Evolutionary conservation across 30 jellyfish, hydroid and myxozoan genomes (phyloP).

Genomic region (Aurelia coerulea): DNA sequence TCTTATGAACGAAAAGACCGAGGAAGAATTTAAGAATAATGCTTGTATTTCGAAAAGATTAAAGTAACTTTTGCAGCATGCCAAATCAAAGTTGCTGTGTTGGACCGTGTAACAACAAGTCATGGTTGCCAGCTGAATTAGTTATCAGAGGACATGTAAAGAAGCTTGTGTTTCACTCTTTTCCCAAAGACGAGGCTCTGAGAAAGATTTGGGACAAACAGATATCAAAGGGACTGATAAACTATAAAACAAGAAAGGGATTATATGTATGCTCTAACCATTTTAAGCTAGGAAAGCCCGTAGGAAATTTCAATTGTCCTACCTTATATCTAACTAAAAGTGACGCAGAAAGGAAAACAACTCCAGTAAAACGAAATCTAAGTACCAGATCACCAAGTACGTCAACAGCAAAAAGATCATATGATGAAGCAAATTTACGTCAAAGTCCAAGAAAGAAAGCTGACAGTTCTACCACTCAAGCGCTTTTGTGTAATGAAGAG

Average conservation of each 20-base stretch:
- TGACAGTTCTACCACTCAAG: no score
- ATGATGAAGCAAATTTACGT: no score
- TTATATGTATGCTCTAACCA: background rate
- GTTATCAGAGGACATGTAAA: constrained; percentile 8
- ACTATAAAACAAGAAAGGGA: background rate
- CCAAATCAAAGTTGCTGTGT: constrained; percentile 8
- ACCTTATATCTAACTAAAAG: background rate
- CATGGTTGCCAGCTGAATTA: background rate
- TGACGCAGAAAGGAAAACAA: background rate
- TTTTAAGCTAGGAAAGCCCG: background rate
- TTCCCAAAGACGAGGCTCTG: constrained; percentile 1
- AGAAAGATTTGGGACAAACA: background rate
- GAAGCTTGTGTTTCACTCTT: background rate
- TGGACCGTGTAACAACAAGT: constrained; percentile 1
- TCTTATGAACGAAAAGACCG: background rate
- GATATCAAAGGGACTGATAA: background rate
- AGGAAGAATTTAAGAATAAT: background rate
- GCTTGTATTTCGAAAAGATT: background rate
- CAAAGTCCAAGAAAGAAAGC: no score
- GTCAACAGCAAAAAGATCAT: no score
- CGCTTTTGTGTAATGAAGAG: no score
- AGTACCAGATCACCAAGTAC: background rate
- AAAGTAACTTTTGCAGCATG: constrained; percentile 10
- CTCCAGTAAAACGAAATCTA: background rate
- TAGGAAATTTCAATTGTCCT: background rate